Percentiles rank a stretch among this genome's conserved stretches.
Conservation (phyloP, 2,113 vertebrate genomes). For the Amphiprion ocellaris region DNA sequence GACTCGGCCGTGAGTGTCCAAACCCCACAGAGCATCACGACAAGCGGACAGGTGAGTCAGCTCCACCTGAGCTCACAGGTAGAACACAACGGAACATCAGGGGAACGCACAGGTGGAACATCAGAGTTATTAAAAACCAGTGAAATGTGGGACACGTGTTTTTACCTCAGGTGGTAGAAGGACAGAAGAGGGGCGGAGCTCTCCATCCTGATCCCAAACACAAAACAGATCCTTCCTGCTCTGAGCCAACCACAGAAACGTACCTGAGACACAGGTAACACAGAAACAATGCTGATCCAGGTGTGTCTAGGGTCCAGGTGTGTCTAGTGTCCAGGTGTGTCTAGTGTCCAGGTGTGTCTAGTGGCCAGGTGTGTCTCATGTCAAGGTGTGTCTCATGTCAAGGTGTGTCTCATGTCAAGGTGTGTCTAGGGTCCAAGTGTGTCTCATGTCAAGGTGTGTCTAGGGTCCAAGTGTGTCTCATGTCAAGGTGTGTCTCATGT, state of each 20-base stretch:
- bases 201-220: conserved; percentile 89
- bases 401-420: too few species aligned
- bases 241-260: conserved; percentile 95
- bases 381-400: too few species aligned
- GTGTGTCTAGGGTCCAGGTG: background rate
- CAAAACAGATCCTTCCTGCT: conserved; percentile 96
- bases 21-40: conserved; percentile 93
- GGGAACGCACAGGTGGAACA: background rate
- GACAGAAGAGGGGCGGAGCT: conserved; percentile 91
- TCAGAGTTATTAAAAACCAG: background rate
- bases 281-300: background rate
- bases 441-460: too few species aligned
- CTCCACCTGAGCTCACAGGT: conserved; percentile 79
- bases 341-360: too few species aligned
- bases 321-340: background rate
- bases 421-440: too few species aligned
- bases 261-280: conserved; percentile 82
- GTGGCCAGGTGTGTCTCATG: too few species aligned
- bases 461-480: background rate
- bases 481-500: background rate
- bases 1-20: conserved; percentile 90
- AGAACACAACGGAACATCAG: background rate
- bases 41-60: conserved; percentile 92
- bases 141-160: background rate
- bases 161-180: conserved; percentile 87